Conservation (phyloP, 2,113 vertebrate genomes). For the Tursiops truncatus region DNA sequence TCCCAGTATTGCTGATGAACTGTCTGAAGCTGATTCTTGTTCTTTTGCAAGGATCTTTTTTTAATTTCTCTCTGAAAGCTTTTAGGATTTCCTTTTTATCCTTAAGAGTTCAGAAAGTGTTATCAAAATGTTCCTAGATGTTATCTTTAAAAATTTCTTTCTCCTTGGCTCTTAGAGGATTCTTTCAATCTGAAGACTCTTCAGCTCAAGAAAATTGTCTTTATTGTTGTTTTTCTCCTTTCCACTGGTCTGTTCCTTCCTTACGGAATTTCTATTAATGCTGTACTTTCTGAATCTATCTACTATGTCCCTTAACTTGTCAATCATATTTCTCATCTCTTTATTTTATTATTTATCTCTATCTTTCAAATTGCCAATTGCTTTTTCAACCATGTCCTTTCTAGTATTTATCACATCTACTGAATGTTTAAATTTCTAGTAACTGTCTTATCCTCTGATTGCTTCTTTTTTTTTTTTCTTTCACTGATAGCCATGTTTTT, state of each 20-base stretch:
- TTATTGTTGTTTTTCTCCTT: not conserved
- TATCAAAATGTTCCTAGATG: not conserved
- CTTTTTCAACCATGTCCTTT: not conserved
- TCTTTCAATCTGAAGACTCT: not conserved
- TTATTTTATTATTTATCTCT: not conserved
- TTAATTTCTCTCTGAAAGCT: not conserved
- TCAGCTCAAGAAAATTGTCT: not conserved
- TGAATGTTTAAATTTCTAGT: not conserved
- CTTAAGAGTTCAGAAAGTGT: not conserved
- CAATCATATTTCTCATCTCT: not conserved
- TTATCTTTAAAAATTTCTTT: not conserved
- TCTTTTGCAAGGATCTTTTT: not conserved
- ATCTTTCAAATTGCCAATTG: not conserved
- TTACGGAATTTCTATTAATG: not conserved
- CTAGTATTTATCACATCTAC: not conserved
- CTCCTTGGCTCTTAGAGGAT: not conserved
- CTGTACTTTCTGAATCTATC: not conserved
- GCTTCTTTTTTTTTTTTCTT: not conserved
- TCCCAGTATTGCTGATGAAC: not conserved
- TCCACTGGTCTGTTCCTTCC: not conserved
- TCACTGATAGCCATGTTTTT: not conserved
- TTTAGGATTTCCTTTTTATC: slow-evolving; percentile 1
- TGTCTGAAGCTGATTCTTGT: not conserved
- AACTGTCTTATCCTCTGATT: not conserved
- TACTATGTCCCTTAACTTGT: not conserved